phyloP scores from a whole-genome alignment of 2,113 vertebrate genomes.

The Dinomys branickii region DNA sequence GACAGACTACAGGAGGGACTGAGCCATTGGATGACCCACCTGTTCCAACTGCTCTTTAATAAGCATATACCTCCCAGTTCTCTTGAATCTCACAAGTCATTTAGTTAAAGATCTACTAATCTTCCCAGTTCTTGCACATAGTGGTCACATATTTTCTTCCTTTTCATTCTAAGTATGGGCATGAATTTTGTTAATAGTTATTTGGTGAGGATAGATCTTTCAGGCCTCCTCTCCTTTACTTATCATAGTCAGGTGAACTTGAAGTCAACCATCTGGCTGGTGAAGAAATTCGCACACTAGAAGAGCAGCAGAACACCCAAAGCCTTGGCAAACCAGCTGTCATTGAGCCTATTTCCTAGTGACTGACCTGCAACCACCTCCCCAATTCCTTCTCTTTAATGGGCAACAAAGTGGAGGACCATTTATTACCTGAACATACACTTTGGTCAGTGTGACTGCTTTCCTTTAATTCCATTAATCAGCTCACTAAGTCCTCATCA shows the following conservation, averaged over 20 bases:
- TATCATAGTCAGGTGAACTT: neutral
- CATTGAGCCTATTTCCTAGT: neutral
- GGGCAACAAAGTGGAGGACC: neutral
- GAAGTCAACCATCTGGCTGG: neutral
- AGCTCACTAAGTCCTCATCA: neutral
- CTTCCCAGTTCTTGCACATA: neutral
- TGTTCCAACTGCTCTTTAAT: neutral
- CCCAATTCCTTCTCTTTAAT: conserved; percentile 9
- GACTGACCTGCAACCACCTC: neutral
- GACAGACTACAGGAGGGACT: neutral
- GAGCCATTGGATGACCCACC: neutral
- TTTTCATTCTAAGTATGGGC: neutral
- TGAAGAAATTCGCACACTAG: neutral
- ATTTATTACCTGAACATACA: conserved; percentile 17
- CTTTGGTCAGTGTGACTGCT: conserved; percentile 7
- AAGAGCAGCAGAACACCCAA: neutral
- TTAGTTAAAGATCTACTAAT: neutral
- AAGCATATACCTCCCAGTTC: neutral
- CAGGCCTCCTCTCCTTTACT: neutral
- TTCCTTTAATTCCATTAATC: neutral
- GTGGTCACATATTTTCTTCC: neutral
- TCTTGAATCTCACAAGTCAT: neutral
- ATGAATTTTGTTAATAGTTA: neutral
- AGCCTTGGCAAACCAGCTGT: neutral
- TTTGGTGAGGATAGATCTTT: neutral